These are phyloP conservation scores for Euclidia mi DNA, from an alignment of 2,888 invertebrate genomes.

Conservation along the genomic window DNA sequence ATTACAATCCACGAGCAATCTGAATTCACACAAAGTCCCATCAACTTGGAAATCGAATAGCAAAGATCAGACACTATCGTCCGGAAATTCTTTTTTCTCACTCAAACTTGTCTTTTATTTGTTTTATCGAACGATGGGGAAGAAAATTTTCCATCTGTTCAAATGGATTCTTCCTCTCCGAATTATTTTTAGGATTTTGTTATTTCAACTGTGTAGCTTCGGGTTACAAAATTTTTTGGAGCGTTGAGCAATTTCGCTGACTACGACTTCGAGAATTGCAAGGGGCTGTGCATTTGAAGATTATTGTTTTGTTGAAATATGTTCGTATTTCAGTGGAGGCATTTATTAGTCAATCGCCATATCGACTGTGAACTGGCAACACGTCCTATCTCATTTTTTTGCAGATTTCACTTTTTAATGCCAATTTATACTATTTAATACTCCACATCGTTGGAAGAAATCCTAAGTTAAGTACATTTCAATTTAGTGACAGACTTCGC, in stretches of 20 bases:
- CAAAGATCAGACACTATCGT: constrained; percentile 45
- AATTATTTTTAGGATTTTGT: constrained; percentile 51
- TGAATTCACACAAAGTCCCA: constrained; percentile 32
- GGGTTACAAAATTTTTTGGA: constrained; percentile 44
- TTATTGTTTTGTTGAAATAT: constrained; percentile 1
- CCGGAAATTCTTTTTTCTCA: constrained; percentile 42
- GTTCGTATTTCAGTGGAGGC: too few relatives aligned
- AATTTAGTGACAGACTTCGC: too few relatives aligned
- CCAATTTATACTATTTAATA: too few relatives aligned
- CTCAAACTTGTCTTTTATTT: constrained; percentile 50
- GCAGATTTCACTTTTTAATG: too few relatives aligned
- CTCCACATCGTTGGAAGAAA: too few relatives aligned
- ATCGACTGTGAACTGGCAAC: too few relatives aligned
- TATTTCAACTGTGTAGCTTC: constrained; percentile 43
- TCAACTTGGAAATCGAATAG: constrained; percentile 39
- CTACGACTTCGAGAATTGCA: constrained; percentile 32
- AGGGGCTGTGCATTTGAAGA: constrained; percentile 18
- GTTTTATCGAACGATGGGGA: constrained; percentile 44
- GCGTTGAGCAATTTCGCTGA: constrained; percentile 33
- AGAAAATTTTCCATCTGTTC: constrained; percentile 42
- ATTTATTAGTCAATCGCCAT: too few relatives aligned
- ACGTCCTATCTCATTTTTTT: too few relatives aligned
- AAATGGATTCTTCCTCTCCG: constrained; percentile 37
- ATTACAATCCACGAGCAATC: constrained; percentile 22
- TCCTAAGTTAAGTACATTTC: too few relatives aligned